Conservation (phyloP, 1,140 invertebrate genomes). For the Danaus melanippus region DNA sequence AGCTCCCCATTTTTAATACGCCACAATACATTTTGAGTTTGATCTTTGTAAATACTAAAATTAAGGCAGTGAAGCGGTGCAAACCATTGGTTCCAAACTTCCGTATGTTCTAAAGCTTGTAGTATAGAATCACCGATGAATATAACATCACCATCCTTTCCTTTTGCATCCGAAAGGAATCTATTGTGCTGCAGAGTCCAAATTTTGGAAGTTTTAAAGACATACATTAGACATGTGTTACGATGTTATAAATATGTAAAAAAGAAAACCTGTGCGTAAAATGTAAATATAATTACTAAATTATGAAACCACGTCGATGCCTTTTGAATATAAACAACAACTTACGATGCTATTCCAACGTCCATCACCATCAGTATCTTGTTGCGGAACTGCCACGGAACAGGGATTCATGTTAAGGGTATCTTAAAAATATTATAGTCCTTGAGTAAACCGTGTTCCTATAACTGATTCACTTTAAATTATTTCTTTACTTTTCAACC, state of each 20-base stretch:
- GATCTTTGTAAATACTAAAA: conserved; percentile 91
- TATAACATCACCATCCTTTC: conserved; percentile 92
- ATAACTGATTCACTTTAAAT: too few relatives aligned
- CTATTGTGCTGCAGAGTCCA: conserved; percentile 81
- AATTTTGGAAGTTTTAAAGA: conserved; percentile 6
- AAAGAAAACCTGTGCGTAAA: neutral
- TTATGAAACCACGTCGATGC: too few relatives aligned
- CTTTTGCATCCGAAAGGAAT: conserved; percentile 85
- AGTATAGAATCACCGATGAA: conserved; percentile 92
- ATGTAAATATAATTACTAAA: too few relatives aligned
- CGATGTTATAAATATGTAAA: conserved; percentile 5
- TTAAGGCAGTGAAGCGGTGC: conserved; percentile 90
- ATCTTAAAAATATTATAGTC: too few relatives aligned
- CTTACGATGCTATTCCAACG: conserved; percentile 79
- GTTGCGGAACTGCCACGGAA: conserved; percentile 73
- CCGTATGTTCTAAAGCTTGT: conserved; percentile 82
- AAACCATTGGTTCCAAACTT: conserved; percentile 90
- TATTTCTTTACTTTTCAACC: conserved; percentile 1
- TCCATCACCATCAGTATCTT: conserved; percentile 78
- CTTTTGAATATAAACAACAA: conserved; percentile 12
- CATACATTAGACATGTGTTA: neutral
- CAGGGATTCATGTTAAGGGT: conserved; percentile 73
- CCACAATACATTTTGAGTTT: conserved; percentile 92
- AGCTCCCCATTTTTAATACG: conserved; percentile 89
- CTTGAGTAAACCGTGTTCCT: too few relatives aligned